Conservation (phyloP, 2,888 invertebrate species). For the Seira ritae region DNA sequence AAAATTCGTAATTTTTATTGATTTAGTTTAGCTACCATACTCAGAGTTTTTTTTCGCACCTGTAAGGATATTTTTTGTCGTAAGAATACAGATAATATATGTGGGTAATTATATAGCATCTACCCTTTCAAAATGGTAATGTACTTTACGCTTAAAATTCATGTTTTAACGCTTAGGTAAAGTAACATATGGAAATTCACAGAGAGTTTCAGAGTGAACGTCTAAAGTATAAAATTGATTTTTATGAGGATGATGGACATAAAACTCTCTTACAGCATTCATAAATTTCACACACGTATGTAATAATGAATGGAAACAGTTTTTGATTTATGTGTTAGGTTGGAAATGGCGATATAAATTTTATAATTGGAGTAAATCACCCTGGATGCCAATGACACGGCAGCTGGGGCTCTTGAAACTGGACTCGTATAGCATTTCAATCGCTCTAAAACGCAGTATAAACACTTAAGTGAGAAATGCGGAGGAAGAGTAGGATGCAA, state of each 20-base stretch:
- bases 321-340: not conserved
- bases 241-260: no score
- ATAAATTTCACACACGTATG: no score
- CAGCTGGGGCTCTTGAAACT: constrained; percentile 39
- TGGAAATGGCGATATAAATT: not conserved
- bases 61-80: not conserved
- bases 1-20: no score
- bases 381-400: constrained; percentile 55
- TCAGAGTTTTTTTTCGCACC: not conserved
- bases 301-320: not conserved
- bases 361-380: constrained; percentile 22
- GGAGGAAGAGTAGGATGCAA: not conserved
- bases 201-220: no score
- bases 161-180: no score
- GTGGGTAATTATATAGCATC: no score
- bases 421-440: not conserved
- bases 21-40: not conserved
- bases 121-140: no score
- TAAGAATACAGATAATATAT: no score
- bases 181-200: no score
- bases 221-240: no score
- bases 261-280: no score
- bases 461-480: not conserved
- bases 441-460: not conserved
- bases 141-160: no score